Evolutionary conservation across 2,888 invertebrate species (phyloP).

Genomic region (Branchellion lobata): DNA sequence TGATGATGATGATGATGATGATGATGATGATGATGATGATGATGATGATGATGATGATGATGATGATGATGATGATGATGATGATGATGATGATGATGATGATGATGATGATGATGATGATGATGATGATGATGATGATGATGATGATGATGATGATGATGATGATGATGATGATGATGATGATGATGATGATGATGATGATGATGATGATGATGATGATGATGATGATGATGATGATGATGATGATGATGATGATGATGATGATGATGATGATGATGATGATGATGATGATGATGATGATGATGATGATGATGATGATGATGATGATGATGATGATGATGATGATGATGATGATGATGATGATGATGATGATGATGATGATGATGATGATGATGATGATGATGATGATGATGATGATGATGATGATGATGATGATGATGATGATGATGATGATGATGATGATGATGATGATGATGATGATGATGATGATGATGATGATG

Average conservation of each 20-base stretch:
- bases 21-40: background rate
- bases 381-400: constrained; percentile 40
- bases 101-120: background rate
- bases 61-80: constrained; percentile 13
- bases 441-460: background rate
- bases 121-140: background rate
- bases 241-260: constrained; percentile 13
- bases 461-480: no score
- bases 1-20: background rate
- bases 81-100: constrained; percentile 1
- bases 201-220: background rate
- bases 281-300: background rate
- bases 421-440: constrained; percentile 36
- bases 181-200: background rate
- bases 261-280: constrained; percentile 1
- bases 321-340: no score
- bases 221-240: background rate
- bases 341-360: no score
- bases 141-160: constrained; percentile 16
- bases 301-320: no score
- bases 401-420: constrained; percentile 23
- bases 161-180: constrained; percentile 13
- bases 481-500: no score
- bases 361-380: constrained; percentile 13
- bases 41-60: background rate